Evolutionary conservation across 2,113 vertebrate species (phyloP), one percentile per base, ranked within the genome.

Genomic region (Eonycteris spelaea): DNA sequence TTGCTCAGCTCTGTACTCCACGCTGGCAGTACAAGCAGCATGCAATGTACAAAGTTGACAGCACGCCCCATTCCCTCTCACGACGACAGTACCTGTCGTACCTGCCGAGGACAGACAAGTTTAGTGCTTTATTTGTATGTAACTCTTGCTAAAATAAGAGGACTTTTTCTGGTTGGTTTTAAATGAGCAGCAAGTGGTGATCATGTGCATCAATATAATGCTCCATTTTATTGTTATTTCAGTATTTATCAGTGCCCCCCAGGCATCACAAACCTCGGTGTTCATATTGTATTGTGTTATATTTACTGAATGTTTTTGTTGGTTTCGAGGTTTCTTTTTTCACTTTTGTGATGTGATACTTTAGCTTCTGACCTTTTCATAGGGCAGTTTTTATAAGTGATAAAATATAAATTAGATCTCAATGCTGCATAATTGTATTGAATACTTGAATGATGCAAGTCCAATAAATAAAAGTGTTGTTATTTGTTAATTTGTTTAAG

Each of bases 301-400:
- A 73, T 79, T 86, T 90, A 84, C 15, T 82, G 67, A 88, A 18
- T 79, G 43, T 40, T 55, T 77, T 90, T 77, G 35, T 86, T 94
- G 40, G 26, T 61, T 95, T 94, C 8, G 22, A 86, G 79, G 24
- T 92, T 70, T 94, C 35, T 21, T 92, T 97, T 92, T 92, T 90
- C 5, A 55, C 86, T 94, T 92, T 90, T 75, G n/a, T 90, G 43
- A 45, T 87, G 5, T 71, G 51, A 70, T 95, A 38, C 14, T 90
- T 79, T 84, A 92, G 57, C 88, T 90, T 91, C 59, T 77, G 65
- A 68, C 26, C 28, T 95, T 92, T 93, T 83, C 33, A 21, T 67
- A 86, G 78, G 16, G 10, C 63, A 26, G 2, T 48, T 94, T 33
- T 90, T 90, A 71, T 71, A 38, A 71, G 9, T 71, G 16, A 93